Evolutionary conservation across 2,888 invertebrate species (phyloP).

Genomic region (Dusona sp.): DNA sequence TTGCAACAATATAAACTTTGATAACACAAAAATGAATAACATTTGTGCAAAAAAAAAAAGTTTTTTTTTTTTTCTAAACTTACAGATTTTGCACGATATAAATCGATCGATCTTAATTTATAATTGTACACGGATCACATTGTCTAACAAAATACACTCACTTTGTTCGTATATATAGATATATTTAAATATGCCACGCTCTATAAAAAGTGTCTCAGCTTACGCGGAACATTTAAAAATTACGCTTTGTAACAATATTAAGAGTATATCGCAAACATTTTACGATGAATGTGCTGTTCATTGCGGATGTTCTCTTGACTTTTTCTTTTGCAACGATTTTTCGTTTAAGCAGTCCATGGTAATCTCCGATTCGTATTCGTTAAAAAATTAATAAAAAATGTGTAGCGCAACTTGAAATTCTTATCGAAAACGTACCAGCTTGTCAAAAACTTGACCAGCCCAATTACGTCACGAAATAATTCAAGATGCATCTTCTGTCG

Average conservation of each 20-base stretch:
- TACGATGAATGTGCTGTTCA: background rate
- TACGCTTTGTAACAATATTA: constrained; percentile 18
- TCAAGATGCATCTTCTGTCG: background rate
- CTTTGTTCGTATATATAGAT: constrained; percentile 40
- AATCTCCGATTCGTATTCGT: background rate
- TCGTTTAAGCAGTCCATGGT: background rate
- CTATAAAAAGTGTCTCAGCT: constrained; percentile 53
- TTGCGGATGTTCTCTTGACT: background rate
- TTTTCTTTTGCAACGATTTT: background rate
- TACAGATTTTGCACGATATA: background rate
- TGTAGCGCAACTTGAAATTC: background rate
- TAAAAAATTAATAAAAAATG: background rate
- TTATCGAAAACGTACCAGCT: background rate
- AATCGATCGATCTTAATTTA: constrained; percentile 13
- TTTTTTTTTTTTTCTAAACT: background rate
- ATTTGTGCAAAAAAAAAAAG: background rate
- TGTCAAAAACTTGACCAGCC: too few relatives aligned
- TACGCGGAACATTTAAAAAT: constrained; percentile 40
- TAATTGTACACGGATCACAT: constrained; percentile 60
- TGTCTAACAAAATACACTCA: constrained; percentile 60
- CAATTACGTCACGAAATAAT: background rate
- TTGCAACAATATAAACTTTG: background rate
- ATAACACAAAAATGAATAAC: background rate
- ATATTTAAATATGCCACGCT: constrained; percentile 34
- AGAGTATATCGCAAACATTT: constrained; percentile 15